These are phyloP conservation scores for Diachrysia chrysitis DNA, from an alignment of 2,888 invertebrate species.

Conservation along the genomic window DNA sequence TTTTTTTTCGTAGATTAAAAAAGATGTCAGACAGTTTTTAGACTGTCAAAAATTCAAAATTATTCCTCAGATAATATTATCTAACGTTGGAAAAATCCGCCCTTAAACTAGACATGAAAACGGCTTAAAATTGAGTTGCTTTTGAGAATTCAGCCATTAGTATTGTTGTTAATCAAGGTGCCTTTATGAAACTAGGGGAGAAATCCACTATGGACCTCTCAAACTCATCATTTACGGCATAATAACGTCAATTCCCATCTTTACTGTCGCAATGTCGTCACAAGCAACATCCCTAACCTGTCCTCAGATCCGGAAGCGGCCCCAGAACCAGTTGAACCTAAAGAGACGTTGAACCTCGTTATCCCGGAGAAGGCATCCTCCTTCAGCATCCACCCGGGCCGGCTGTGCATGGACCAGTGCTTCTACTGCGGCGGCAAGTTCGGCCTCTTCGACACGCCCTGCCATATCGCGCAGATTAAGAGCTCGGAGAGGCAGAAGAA, in stretches of 20 bases:
- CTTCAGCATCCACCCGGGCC: slow-evolving; percentile 95
- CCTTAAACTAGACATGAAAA: too few species aligned
- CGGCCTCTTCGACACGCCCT: slow-evolving; percentile 95
- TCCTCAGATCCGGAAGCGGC: slow-evolving; percentile 75
- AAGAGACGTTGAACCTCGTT: slow-evolving; percentile 91
- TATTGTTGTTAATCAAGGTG: too few species aligned
- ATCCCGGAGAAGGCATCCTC: slow-evolving; percentile 97
- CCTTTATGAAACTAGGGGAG: too few species aligned
- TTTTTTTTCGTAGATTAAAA: too few species aligned
- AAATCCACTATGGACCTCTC: too few species aligned
- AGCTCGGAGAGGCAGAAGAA: slow-evolving; percentile 94
- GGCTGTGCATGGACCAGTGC: slow-evolving; percentile 95
- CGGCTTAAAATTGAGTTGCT: too few species aligned
- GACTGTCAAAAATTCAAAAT: too few species aligned
- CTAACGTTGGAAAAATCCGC: too few species aligned
- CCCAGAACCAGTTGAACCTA: slow-evolving; percentile 80
- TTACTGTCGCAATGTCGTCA: background rate
- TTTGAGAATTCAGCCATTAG: too few species aligned
- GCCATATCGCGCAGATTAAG: slow-evolving; percentile 96
- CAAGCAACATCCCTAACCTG: slow-evolving; percentile 24
- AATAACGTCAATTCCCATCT: background rate
- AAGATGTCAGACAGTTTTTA: too few species aligned
- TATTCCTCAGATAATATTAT: too few species aligned
- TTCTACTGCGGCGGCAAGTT: slow-evolving; percentile 96
- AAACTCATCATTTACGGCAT: background rate